Percentiles rank a stretch among this genome's conserved stretches.
Evolutionary conservation across 2,113 vertebrate species (phyloP).

Genomic region (Sebastes fasciatus): DNA sequence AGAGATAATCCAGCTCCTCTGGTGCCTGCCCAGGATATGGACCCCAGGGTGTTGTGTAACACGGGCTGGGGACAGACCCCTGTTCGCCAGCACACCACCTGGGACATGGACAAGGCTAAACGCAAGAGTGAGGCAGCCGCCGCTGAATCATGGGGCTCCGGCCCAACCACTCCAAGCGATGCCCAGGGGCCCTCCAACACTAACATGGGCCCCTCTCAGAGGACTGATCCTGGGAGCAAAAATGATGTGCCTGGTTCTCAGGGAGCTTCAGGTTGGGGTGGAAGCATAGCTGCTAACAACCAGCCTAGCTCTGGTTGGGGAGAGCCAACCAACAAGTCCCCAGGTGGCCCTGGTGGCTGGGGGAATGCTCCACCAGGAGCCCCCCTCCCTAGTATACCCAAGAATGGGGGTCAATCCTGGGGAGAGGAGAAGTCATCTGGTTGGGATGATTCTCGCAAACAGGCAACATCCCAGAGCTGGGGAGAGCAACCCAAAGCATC

Average conservation of each 20-base stretch:
- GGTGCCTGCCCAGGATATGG: slow-evolving; percentile 93
- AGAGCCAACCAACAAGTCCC: slow-evolving; percentile 88
- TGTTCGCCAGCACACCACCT: slow-evolving; percentile 96
- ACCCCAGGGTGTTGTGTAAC: slow-evolving; percentile 96
- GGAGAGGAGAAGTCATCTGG: slow-evolving; percentile 92
- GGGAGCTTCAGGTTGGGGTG: slow-evolving; percentile 94
- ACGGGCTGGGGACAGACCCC: slow-evolving; percentile 99
- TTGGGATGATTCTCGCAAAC: slow-evolving; percentile 92
- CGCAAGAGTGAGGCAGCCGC: slow-evolving; percentile 90
- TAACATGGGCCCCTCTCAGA: slow-evolving; percentile 82
- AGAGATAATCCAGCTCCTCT: slow-evolving; percentile 83
- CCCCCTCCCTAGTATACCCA: slow-evolving; percentile 87
- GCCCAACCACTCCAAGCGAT: slow-evolving; percentile 73
- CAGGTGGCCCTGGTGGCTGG: slow-evolving; percentile 90
- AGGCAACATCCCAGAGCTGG: slow-evolving; percentile 93
- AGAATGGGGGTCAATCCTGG: slow-evolving; percentile 92
- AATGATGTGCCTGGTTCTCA: slow-evolving; percentile 92
- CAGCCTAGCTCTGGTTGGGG: slow-evolving; percentile 84
- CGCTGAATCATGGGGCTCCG: slow-evolving; percentile 92
- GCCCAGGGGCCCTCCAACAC: slow-evolving; percentile 69
- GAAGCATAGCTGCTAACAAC: slow-evolving; percentile 79
- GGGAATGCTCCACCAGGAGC: slow-evolving; percentile 85
- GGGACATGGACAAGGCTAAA: slow-evolving; percentile 93
- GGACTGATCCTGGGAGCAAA: slow-evolving; percentile 91
- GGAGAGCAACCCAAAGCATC: slow-evolving; percentile 87